A percentile compares a stretch with the other conserved stretches of the same genome.
Conservation (phyloP, 2,113 vertebrate genomes). For the Syngnathoides biaculeatus region DNA sequence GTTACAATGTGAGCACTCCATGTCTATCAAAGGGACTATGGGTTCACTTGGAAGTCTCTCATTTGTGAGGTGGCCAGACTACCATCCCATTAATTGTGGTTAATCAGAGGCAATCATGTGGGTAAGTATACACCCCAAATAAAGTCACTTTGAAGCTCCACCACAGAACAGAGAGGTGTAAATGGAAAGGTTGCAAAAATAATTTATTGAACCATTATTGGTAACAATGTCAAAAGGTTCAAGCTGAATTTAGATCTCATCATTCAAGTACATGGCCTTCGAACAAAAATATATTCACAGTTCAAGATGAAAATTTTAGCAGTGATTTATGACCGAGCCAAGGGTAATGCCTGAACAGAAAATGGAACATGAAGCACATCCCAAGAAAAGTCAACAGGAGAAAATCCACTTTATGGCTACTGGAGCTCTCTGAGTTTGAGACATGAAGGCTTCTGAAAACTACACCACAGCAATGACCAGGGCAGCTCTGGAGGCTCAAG, state of each 20-base stretch:
- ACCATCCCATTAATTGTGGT: background rate
- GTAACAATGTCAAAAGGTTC: background rate
- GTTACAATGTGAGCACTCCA: slow-evolving; percentile 57
- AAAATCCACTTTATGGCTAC: background rate
- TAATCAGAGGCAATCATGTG: background rate
- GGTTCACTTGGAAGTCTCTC: background rate
- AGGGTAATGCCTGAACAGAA: slow-evolving; percentile 1
- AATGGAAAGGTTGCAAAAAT: background rate
- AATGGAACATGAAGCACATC: background rate
- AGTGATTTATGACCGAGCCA: background rate
- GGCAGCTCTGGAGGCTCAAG: background rate
- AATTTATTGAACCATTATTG: background rate
- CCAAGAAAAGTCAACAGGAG: background rate
- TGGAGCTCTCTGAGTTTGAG: background rate
- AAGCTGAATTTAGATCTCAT: background rate
- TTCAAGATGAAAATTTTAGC: background rate
- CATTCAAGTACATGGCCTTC: background rate
- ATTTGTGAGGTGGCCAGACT: background rate
- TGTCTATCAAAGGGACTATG: slow-evolving; percentile 48
- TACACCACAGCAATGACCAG: background rate
- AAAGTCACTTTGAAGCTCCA: background rate
- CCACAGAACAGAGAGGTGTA: background rate
- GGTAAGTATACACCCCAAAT: background rate
- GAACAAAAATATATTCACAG: background rate
- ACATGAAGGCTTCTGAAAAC: background rate